Evolutionary conservation across 2,797 vertebrate species (phyloP).

Genomic region (Anguilla anguilla): DNA sequence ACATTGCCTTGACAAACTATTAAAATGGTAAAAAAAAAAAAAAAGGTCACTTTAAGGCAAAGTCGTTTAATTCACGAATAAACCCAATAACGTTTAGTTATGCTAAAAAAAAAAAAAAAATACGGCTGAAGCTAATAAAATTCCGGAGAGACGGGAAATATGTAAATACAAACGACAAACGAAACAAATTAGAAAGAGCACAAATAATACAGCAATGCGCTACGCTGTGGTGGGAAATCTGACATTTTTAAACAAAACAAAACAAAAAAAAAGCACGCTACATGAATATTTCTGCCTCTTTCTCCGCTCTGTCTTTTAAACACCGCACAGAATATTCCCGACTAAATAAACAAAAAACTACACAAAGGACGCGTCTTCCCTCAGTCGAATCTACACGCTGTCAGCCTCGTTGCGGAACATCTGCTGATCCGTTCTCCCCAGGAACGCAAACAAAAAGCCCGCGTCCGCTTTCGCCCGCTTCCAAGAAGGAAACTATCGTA

Average conservation of each 20-base stretch:
- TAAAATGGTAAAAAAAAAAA: neutral
- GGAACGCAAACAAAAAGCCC: neutral
- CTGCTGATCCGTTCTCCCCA: slow-evolving; percentile 22
- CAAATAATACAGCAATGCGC: neutral
- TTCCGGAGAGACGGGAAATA: neutral
- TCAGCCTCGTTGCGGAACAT: neutral
- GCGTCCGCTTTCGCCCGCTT: neutral
- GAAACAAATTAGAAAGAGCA: slow-evolving; percentile 7
- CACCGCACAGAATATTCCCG: neutral
- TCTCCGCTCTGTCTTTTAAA: slow-evolving; percentile 18
- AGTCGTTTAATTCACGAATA: neutral
- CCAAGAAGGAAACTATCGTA: neutral
- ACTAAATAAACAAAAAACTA: slow-evolving; percentile 19
- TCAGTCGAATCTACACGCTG: neutral
- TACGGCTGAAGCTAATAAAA: neutral
- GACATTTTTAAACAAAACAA: neutral
- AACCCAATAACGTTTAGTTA: neutral
- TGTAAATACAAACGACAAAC: neutral
- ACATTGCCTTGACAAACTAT: neutral
- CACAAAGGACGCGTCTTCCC: slow-evolving; percentile 17
- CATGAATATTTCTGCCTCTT: slow-evolving; percentile 13
- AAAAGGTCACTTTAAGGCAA: neutral
- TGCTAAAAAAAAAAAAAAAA: neutral
- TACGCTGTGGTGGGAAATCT: neutral
- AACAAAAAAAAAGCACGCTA: slow-evolving; percentile 5